Evolutionary conservation across 2,113 vertebrate genomes (phyloP).

Genomic region (Phycodurus eques): DNA sequence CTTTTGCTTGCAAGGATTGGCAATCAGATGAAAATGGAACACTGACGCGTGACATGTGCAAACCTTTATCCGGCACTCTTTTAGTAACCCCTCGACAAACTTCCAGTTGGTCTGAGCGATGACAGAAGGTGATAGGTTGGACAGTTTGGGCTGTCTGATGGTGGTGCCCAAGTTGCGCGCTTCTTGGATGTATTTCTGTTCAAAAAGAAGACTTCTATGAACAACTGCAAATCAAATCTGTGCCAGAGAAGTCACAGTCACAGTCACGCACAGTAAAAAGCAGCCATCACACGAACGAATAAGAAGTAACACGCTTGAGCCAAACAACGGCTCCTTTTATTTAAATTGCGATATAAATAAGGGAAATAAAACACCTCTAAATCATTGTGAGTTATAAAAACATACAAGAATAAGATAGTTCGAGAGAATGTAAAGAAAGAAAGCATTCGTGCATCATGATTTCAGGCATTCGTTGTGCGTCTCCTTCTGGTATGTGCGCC

Average conservation of each 20-base stretch:
- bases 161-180: slow-evolving; percentile 94
- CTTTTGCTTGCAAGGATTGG: background rate
- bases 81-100: slow-evolving; percentile 95
- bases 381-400: background rate
- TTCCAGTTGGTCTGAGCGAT: slow-evolving; percentile 99
- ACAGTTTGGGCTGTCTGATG: slow-evolving; percentile 94
- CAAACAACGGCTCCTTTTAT: background rate
- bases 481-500: no score
- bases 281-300: background rate
- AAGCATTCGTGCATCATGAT: no score
- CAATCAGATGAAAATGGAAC: background rate
- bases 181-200: slow-evolving; percentile 97
- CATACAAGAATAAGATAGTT: no score
- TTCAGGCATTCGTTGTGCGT: no score
- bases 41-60: background rate
- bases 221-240: background rate
- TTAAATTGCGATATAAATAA: background rate
- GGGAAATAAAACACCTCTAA: background rate
- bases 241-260: background rate
- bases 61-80: slow-evolving; percentile 98
- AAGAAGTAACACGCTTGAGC: background rate
- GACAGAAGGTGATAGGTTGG: slow-evolving; percentile 95
- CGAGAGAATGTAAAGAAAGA: no score
- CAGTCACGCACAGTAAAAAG: background rate
- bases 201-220: slow-evolving; percentile 24